Evolutionary conservation across 2,888 invertebrate species (phyloP).

Genomic region (Drosophila diplacantha): DNA sequence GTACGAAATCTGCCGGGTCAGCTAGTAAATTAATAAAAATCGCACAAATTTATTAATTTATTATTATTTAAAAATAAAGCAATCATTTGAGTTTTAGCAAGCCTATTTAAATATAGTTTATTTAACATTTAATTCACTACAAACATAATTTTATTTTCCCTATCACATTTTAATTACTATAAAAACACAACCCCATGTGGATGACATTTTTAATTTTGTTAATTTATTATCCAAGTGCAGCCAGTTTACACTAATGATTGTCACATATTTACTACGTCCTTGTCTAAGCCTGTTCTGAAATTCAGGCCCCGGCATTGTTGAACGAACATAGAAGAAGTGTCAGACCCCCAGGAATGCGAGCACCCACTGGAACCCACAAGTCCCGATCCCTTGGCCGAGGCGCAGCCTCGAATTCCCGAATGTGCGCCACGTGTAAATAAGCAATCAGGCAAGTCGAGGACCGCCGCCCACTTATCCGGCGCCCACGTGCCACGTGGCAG

Average conservation of each 20-base stretch:
- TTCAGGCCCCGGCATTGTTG: slow-evolving; percentile 7
- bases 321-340: slow-evolving; percentile 9
- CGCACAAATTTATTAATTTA: no score
- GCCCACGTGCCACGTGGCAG: slow-evolving; percentile 42
- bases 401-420: slow-evolving; percentile 48
- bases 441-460: slow-evolving; percentile 46
- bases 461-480: slow-evolving; percentile 15
- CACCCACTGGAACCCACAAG: slow-evolving; percentile 10
- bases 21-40: no score
- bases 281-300: slow-evolving; percentile 1
- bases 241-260: background rate
- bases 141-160: background rate
- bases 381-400: no score
- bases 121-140: background rate
- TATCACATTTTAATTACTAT: background rate
- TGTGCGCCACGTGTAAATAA: slow-evolving; percentile 54
- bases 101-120: background rate
- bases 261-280: slow-evolving; percentile 15
- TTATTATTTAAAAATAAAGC: background rate
- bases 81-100: background rate
- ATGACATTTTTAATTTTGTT: background rate
- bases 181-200: background rate
- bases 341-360: background rate
- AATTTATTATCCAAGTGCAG: background rate
- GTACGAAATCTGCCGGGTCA: no score